phyloP scores from a whole-genome alignment of 2,797 vertebrate species.

The Enteromius viviparus region DNA sequence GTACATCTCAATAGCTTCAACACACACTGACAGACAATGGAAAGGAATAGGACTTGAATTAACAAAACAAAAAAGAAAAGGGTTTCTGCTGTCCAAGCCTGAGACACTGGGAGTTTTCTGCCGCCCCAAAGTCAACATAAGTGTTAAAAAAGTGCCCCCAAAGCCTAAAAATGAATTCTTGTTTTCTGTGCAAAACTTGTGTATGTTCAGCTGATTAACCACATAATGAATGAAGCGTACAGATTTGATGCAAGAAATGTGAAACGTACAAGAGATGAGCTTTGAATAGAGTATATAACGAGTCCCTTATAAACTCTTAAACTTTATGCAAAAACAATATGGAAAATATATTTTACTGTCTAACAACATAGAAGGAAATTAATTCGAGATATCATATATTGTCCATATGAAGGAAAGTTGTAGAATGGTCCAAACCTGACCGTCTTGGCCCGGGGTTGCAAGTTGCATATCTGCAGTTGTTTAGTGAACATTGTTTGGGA shows the following conservation, averaged over 20 bases:
- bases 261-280: slow-evolving; percentile 29
- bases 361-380: slow-evolving; percentile 50
- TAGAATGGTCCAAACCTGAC: slow-evolving; percentile 44
- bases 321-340: slow-evolving; percentile 33
- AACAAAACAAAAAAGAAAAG: slow-evolving; percentile 65
- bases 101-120: slow-evolving; percentile 68
- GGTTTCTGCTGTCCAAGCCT: slow-evolving; percentile 65
- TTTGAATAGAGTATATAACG: slow-evolving; percentile 26
- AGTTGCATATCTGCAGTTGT: slow-evolving; percentile 36
- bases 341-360: slow-evolving; percentile 48
- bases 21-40: slow-evolving; percentile 69
- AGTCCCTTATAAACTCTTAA: slow-evolving; percentile 35
- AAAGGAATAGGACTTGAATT: slow-evolving; percentile 61
- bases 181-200: slow-evolving; percentile 39
- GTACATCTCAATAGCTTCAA: slow-evolving; percentile 72
- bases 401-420: slow-evolving; percentile 43
- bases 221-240: slow-evolving; percentile 14
- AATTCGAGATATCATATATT: slow-evolving; percentile 37
- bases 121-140: slow-evolving; percentile 66
- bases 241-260: slow-evolving; percentile 16
- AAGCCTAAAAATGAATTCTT: slow-evolving; percentile 43
- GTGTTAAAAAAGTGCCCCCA: slow-evolving; percentile 53
- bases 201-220: slow-evolving; percentile 22
- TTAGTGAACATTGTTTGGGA: slow-evolving; percentile 26
- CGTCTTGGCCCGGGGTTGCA: slow-evolving; percentile 26